phyloP scores from a whole-genome alignment of 1,140 invertebrate genomes.

The Eumeta japonica region DNA sequence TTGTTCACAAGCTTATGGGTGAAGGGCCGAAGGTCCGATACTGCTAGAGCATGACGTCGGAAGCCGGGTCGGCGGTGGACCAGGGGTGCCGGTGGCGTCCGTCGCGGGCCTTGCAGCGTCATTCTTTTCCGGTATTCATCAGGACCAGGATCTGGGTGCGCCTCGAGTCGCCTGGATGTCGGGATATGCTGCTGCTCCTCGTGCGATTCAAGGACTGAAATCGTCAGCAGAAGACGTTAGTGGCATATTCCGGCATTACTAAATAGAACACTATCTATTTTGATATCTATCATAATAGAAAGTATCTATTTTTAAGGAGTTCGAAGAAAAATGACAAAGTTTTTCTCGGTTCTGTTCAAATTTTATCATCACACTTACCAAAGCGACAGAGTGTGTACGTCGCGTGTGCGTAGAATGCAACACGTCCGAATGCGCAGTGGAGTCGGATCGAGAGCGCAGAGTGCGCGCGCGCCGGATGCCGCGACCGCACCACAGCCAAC shows the following conservation, averaged over 20 bases:
- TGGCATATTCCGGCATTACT: neutral
- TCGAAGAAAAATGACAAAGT: neutral
- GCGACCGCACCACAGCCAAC: slow-evolving; percentile 46
- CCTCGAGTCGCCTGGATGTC: slow-evolving; percentile 17
- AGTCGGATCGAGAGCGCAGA: slow-evolving; percentile 44
- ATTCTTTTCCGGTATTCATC: too few species aligned
- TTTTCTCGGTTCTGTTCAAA: too few species aligned
- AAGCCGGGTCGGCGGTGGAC: slow-evolving; percentile 19
- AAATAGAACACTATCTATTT: neutral
- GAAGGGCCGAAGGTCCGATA: too few species aligned
- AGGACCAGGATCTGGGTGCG: slow-evolving; percentile 38
- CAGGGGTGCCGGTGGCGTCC: too few species aligned
- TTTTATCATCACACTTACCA: too few species aligned
- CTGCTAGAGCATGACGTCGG: slow-evolving; percentile 41
- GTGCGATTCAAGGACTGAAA: slow-evolving; percentile 39
- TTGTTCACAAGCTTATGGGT: too few species aligned
- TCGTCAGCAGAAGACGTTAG: neutral
- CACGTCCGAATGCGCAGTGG: slow-evolving; percentile 48
- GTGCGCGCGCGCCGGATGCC: slow-evolving; percentile 26
- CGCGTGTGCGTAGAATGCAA: slow-evolving; percentile 47
- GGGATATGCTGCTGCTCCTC: slow-evolving; percentile 29
- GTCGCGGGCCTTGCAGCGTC: too few species aligned
- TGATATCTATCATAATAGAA: neutral
- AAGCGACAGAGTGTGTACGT: slow-evolving; percentile 38
- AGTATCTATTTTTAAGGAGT: neutral